Percentiles rank a stretch among this genome's conserved stretches.
Evolutionary conservation across 2,797 vertebrate genomes (phyloP).

Genomic region (Amphiprion clarkii): DNA sequence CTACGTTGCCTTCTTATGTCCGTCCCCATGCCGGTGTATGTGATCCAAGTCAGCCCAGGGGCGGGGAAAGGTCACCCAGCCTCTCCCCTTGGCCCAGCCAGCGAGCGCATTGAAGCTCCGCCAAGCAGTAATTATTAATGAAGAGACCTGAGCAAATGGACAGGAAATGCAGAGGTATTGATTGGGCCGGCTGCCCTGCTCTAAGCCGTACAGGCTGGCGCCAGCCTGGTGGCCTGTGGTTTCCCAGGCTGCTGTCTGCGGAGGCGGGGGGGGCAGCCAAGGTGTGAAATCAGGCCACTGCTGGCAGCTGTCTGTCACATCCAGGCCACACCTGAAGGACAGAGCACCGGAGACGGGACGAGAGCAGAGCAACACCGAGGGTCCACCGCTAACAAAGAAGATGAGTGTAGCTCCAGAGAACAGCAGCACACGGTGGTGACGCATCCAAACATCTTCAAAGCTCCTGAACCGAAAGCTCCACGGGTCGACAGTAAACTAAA

Average conservation of each 20-base stretch:
- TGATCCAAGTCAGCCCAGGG: conserved; percentile 73
- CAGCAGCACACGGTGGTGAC: background rate
- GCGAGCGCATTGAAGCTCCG: conserved; percentile 92
- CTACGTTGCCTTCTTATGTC: conserved; percentile 65
- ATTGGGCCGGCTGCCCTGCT: conserved; percentile 89
- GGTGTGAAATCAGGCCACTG: conserved; percentile 83
- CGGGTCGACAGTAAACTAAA: background rate
- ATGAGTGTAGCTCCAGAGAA: conserved; percentile 15
- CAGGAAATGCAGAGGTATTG: conserved; percentile 99
- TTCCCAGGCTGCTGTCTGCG: conserved; percentile 88
- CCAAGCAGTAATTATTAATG: conserved; percentile 99
- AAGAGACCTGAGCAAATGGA: conserved; percentile 99
- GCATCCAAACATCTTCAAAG: conserved; percentile 4
- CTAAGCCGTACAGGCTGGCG: conserved; percentile 89
- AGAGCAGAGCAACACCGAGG: background rate
- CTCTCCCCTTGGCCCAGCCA: conserved; percentile 87
- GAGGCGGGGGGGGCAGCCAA: conserved; percentile 62
- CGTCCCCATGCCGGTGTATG: conserved; percentile 60
- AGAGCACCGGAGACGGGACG: conserved; percentile 18
- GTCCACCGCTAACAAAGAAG: background rate
- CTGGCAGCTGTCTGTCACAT: conserved; percentile 76
- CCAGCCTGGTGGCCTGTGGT: conserved; percentile 97
- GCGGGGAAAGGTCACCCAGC: conserved; percentile 89
- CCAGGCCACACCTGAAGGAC: conserved; percentile 71
- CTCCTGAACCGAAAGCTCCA: background rate